These are phyloP conservation scores for Masnerella sp. DNA, from an alignment of 2,888 invertebrate species.

Conservation along the genomic window DNA sequence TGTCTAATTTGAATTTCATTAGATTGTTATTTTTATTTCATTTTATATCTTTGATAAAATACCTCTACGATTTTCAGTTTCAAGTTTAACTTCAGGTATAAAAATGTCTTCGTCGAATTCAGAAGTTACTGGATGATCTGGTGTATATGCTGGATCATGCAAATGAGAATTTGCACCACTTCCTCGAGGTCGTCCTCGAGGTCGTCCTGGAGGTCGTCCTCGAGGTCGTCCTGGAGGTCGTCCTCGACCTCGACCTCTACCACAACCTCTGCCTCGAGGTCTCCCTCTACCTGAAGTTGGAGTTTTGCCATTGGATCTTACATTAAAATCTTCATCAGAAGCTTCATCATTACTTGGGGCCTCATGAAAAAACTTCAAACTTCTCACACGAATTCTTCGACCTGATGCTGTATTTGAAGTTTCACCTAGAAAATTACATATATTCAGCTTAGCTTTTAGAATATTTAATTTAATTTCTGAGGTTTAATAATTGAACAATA, in stretches of 20 bases:
- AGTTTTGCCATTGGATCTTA: neutral
- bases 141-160: slow-evolving; percentile 33
- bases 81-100: slow-evolving; percentile 29
- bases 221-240: slow-evolving; percentile 58
- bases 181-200: slow-evolving; percentile 21
- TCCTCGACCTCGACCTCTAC: slow-evolving; percentile 44
- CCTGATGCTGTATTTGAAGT: slow-evolving; percentile 13
- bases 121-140: slow-evolving; percentile 12
- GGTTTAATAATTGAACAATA: too few relatives aligned
- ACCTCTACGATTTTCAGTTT: too few relatives aligned
- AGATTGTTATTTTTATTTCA: too few relatives aligned
- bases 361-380: slow-evolving; percentile 20
- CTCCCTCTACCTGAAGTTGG: slow-evolving; percentile 49
- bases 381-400: slow-evolving; percentile 17
- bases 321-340: slow-evolving; percentile 29
- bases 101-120: slow-evolving; percentile 22
- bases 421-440: too few relatives aligned
- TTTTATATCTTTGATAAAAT: slow-evolving; percentile 7
- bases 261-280: slow-evolving; percentile 59
- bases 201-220: slow-evolving; percentile 28
- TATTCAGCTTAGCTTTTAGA: too few relatives aligned
- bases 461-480: too few relatives aligned
- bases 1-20: too few relatives aligned
- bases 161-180: slow-evolving; percentile 9
- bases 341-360: too few relatives aligned